Evolutionary conservation across 2,797 vertebrate species (phyloP), one percentile per base, ranked within the genome.

Genomic region (Cuculus canorus): DNA sequence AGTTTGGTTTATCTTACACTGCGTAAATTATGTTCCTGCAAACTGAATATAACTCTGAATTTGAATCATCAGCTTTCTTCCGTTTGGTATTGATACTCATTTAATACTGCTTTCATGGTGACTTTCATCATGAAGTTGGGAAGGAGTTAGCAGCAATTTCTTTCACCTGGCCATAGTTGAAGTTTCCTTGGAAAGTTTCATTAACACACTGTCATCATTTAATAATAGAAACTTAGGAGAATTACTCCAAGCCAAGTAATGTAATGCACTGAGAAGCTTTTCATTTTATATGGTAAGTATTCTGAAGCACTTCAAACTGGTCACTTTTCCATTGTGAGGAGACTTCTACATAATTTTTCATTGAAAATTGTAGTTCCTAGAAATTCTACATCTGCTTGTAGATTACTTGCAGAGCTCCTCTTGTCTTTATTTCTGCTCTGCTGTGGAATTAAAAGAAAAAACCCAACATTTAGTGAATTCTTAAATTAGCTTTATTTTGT

Each of bases 171-270:
- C 89, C 7, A 6, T 22, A 56, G 69, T 10, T 91, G 82, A 81
- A 93, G 24, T 59, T 95, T 86, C 57, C 82, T 93, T 75, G 72
- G 50, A 41, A 92, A 78, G 82, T 89, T 94, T 93, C 69, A 52
- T 83, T 94, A 92, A 65, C 13, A 50, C 19, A 9, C 50, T 71
- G 27, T 59, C 30, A 48, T 43, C 37, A 21, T 65, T 91, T 94
- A 96, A 95, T 95, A 91, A 88, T 65, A 81, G 82, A 43, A 94
- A 87, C 86, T 81, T 24, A 13, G n/a, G n/a, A n/a, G 85, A 92
- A 78, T 85, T 68, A 83, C 69, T 63, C 48, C 68, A 50, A 37
- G 39, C 59, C 33, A 17, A 79, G 57, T 83, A 72, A 63, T 71
- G 45, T 23, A 82, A 73, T 84, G 32, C 53, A 73, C 69, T 25